phyloP scores from a whole-genome alignment of 2,113 vertebrate genomes.

The Cyprinodon tularosa region DNA sequence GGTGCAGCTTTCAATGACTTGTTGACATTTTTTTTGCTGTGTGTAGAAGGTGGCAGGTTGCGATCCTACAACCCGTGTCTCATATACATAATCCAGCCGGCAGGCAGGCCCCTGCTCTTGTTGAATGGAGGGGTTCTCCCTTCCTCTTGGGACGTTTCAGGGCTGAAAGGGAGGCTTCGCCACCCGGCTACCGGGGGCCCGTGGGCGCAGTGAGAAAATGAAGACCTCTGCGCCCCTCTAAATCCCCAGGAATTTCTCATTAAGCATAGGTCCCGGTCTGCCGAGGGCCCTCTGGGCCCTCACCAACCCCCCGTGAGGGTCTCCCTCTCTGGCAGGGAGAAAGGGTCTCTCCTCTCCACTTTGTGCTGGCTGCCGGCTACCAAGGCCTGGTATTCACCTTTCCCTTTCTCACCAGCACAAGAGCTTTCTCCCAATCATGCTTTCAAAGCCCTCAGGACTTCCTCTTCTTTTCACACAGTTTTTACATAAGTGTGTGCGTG shows the following conservation, averaged over 20 bases:
- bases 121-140: slow-evolving; percentile 71
- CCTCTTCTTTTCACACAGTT: slow-evolving; percentile 74
- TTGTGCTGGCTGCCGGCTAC: slow-evolving; percentile 70
- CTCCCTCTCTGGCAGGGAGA: slow-evolving; percentile 68
- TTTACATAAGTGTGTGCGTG: slow-evolving; percentile 59
- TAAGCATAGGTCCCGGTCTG: slow-evolving; percentile 77
- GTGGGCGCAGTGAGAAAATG: slow-evolving; percentile 85
- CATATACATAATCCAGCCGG: slow-evolving; percentile 80
- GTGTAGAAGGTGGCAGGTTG: slow-evolving; percentile 69
- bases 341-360: slow-evolving; percentile 74
- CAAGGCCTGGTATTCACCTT: slow-evolving; percentile 75
- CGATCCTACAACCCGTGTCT: slow-evolving; percentile 68
- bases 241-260: slow-evolving; percentile 86
- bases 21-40: slow-evolving; percentile 65
- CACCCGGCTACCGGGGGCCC: slow-evolving; percentile 68
- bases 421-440: slow-evolving; percentile 73
- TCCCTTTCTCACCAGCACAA: slow-evolving; percentile 74
- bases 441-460: slow-evolving; percentile 78
- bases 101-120: slow-evolving; percentile 55
- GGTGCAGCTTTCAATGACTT: slow-evolving; percentile 68
- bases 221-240: slow-evolving; percentile 84
- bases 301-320: slow-evolving; percentile 58
- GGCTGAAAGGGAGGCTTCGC: slow-evolving; percentile 71
- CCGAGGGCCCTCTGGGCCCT: slow-evolving; percentile 66
- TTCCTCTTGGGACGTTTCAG: slow-evolving; percentile 70